phyloP scores from a whole-genome alignment of 2,797 vertebrate species.

The Platyrinchus mystaceus region DNA sequence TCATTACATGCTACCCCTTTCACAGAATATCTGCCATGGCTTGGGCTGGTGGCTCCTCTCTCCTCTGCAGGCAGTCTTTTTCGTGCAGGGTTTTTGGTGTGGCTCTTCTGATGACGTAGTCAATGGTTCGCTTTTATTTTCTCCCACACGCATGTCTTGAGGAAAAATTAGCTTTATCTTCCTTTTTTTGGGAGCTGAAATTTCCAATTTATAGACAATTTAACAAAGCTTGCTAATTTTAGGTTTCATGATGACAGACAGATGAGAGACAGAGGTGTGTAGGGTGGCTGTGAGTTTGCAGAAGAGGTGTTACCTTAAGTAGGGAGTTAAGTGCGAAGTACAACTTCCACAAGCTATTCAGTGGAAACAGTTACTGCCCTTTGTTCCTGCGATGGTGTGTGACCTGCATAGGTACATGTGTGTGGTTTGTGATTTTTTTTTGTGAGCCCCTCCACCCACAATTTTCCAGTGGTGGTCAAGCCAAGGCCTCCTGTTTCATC shows the following conservation, averaged over 20 bases:
- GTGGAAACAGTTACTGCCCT: not conserved
- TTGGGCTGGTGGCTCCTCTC: not conserved
- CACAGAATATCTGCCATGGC: not conserved
- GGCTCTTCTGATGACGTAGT: not conserved
- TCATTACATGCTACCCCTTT: fast-evolving
- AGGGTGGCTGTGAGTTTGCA: fast-evolving
- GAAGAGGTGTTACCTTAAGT: not conserved
- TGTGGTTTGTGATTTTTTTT: not conserved
- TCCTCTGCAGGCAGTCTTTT: not conserved
- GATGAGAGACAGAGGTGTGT: not conserved
- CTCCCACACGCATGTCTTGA: not conserved
- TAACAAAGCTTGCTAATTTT: not conserved
- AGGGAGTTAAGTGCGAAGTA: not conserved
- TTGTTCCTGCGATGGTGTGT: fast-evolving
- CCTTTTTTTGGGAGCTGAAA: not conserved
- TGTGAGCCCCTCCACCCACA: not conserved
- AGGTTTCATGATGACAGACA: not conserved
- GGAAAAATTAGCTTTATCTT: not conserved
- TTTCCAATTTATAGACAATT: not conserved
- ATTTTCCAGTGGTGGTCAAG: not conserved
- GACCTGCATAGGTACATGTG: not conserved
- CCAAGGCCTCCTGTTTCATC: not conserved
- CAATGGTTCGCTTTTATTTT: not conserved
- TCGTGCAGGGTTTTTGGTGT: not conserved
- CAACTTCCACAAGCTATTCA: not conserved